Evolutionary conservation across 2,113 vertebrate species (phyloP), one percentile per base, ranked within the genome.

Genomic region (Nannospalax galili): DNA sequence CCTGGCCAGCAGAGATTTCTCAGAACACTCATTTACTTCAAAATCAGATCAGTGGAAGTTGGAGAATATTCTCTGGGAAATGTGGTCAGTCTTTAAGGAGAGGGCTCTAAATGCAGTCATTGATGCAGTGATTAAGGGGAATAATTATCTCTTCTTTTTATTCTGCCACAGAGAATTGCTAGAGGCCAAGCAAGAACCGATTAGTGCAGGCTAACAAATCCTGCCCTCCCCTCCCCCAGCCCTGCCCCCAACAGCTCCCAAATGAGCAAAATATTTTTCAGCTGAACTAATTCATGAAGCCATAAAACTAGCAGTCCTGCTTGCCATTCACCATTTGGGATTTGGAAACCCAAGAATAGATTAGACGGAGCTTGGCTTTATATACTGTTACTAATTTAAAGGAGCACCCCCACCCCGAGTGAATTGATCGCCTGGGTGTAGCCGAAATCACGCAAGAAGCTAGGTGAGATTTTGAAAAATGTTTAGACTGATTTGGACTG

Each of bases 71-170:
- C 90, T 93, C 93, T 80, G 95, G 85, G 95, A 97, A 97, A 88
- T 93, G 85, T 95, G 82, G 80, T 91, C 88, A 19, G 97, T 78
- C 92, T 96, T 91, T 73, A 91, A 95, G 95, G 62, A 94, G 93
- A 79, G 48, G 75, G 24, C 69, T 95, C 94, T 97, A 95, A 97
- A 97, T 88, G 95, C 97, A 78, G 81, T 40, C 93, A 97, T 94
- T 97, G 96, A 97, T 95, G 91, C 84, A 7, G 6, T 84, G 90
- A 97, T 97, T 94, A 84, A 93, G 94, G 82, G 84, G 92, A 95
- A 88, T 95, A 96, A 97, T 97, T 96, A 97, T 95, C 96, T 95
- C 93, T 94, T 80, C 92, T 81, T 92, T 97, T 97, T 97, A 92
- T 97, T 96, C 96, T 88, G 93, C 72, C 95, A 89, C 81, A 90